These are phyloP conservation scores for Centropus bengalensis DNA, from an alignment of 2,113 vertebrate species.

Conservation along the genomic window DNA sequence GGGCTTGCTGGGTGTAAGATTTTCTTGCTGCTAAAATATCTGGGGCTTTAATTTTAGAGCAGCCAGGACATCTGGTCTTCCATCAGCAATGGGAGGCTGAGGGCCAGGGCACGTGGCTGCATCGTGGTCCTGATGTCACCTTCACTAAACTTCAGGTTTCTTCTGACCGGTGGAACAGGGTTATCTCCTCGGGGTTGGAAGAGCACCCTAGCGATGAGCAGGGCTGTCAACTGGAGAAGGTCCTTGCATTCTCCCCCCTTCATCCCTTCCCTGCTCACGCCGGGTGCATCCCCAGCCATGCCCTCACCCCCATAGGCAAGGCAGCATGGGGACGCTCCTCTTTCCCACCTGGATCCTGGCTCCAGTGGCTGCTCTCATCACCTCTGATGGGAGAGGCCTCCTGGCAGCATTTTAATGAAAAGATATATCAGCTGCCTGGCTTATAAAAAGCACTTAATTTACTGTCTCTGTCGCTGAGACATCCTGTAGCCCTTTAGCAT, in stretches of 20 bases:
- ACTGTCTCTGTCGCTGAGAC: neutral
- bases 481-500: neutral
- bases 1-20: neutral
- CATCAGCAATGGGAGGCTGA: neutral
- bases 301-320: neutral
- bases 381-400: neutral
- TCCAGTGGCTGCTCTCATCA: neutral
- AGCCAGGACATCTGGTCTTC: fast-evolving
- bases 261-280: neutral
- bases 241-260: neutral
- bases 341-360: neutral
- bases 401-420: neutral
- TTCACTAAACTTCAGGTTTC: neutral
- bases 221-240: neutral
- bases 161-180: fast-evolving
- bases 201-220: neutral
- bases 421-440: neutral
- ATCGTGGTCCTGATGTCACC: neutral
- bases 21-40: neutral
- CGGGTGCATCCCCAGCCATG: neutral
- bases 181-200: neutral
- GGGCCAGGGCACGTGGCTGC: neutral
- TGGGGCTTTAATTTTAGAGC: neutral
- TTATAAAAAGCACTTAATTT: neutral
- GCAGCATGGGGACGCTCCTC: neutral